A percentile compares a stretch with the other conserved stretches of the same genome.
Evolutionary conservation across 2,113 vertebrate genomes (phyloP).

Genomic region (Macquaria australasica): DNA sequence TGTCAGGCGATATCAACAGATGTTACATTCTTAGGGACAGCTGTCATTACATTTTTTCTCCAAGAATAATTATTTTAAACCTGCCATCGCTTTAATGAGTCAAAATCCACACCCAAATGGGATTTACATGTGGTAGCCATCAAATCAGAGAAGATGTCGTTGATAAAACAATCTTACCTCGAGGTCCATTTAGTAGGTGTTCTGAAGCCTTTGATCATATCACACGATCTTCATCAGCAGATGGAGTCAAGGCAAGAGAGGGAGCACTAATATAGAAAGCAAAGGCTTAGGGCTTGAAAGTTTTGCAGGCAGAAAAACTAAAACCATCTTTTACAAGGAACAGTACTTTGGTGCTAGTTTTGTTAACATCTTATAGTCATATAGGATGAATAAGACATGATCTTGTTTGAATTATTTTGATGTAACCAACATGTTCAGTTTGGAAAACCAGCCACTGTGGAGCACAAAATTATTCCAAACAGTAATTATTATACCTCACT

Average conservation of each 20-base stretch:
- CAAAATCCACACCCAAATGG: background rate
- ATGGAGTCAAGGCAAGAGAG: too few species aligned
- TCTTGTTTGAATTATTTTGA: background rate
- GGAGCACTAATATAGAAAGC: background rate
- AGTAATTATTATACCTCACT: slow-evolving; percentile 40
- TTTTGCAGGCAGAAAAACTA: background rate
- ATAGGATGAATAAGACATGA: background rate
- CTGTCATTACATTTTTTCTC: slow-evolving; percentile 25
- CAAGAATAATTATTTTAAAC: slow-evolving; percentile 9
- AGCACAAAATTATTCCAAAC: slow-evolving; percentile 28
- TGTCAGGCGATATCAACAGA: slow-evolving; percentile 22
- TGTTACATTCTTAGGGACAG: slow-evolving; percentile 25
- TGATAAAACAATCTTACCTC: background rate
- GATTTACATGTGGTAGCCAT: slow-evolving; percentile 7
- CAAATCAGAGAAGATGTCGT: background rate
- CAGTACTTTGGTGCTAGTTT: background rate
- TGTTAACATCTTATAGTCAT: background rate
- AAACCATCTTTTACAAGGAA: background rate
- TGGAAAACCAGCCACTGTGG: background rate
- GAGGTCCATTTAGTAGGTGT: background rate
- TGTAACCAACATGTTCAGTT: slow-evolving; percentile 2
- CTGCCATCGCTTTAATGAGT: background rate
- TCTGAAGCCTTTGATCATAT: background rate
- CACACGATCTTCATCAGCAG: background rate
- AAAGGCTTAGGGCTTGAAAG: background rate